A percentile compares a stretch with the other conserved stretches of the same genome.
phyloP scores from a whole-genome alignment of 2,113 vertebrate genomes.

The Mus musculus region GRCm39 chr19:46679501-46680000 shows the following conservation, averaged over 20 bases:
- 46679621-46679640: not conserved
- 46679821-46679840: not conserved
- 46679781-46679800: not conserved
- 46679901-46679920: not conserved
- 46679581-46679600: not conserved
- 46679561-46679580: not conserved
- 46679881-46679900: not conserved
- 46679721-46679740: slow-evolving; percentile 24
- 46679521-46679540: not conserved
- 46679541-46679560: not conserved
- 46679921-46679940: not conserved
- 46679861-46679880: not conserved
- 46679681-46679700: not conserved
- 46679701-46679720: not conserved
- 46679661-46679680: not conserved
- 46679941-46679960: not conserved
- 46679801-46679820: not conserved
- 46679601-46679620: not conserved
- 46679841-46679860: not conserved
- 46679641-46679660: not conserved
- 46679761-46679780: not conserved
- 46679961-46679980: not conserved
- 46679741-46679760: not conserved
- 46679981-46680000: not conserved
- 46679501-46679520: not conserved